phyloP scores from a whole-genome alignment of 2,113 vertebrate genomes.

The Pagrus major region DNA sequence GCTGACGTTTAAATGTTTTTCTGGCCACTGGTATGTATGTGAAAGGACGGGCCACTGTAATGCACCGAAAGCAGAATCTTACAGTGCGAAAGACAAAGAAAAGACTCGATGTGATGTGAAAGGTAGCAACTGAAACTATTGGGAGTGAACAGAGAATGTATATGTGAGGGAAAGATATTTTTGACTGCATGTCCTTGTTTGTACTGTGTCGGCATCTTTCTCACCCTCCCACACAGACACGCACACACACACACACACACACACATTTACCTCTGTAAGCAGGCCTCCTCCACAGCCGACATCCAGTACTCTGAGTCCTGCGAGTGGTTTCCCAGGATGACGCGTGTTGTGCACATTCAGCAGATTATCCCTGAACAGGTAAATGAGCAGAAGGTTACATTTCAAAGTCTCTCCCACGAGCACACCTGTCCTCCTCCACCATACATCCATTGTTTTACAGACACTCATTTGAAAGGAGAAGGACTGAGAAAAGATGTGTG shows the following conservation, averaged over 20 bases:
- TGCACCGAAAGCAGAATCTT: slow-evolving; percentile 25
- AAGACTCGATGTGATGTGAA: slow-evolving; percentile 43
- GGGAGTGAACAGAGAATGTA: not conserved
- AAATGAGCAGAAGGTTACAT: slow-evolving; percentile 32
- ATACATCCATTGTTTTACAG: not conserved
- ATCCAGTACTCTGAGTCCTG: slow-evolving; percentile 90
- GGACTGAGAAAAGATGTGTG: not conserved
- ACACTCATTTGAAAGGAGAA: not conserved
- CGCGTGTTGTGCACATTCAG: slow-evolving; percentile 84
- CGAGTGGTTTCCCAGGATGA: slow-evolving; percentile 88
- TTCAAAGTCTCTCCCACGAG: not conserved
- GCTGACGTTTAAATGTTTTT: slow-evolving; percentile 47
- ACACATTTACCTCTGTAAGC: slow-evolving; percentile 89
- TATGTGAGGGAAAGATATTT: not conserved
- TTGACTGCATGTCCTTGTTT: not conserved
- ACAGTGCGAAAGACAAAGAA: not conserved
- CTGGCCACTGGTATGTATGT: slow-evolving; percentile 25
- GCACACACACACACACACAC: slow-evolving; percentile 8
- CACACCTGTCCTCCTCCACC: not conserved
- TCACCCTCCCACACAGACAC: not conserved
- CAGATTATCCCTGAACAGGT: slow-evolving; percentile 90
- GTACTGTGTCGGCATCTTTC: not conserved
- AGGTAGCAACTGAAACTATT: slow-evolving; percentile 44
- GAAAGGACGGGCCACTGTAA: slow-evolving; percentile 16
- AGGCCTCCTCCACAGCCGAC: slow-evolving; percentile 96